Evolutionary conservation across 1,140 invertebrate genomes (phyloP), one percentile per base, ranked within the genome.

Genomic region (Fopius arisanus): DNA sequence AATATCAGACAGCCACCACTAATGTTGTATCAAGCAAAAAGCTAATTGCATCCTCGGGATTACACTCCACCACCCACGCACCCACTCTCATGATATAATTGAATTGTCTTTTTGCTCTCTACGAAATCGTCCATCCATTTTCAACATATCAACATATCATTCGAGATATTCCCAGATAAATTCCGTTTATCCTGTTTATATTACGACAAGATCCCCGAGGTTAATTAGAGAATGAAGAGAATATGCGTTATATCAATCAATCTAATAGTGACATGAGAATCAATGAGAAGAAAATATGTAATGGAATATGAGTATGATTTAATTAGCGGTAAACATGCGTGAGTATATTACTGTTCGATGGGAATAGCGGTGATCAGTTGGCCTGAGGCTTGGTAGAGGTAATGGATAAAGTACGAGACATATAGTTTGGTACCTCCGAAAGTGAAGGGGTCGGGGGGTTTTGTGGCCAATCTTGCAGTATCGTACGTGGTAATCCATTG

Each of bases 61-160:
- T 41, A 54, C n/a, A 2, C 70, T 6, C 48, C 33, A 12, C 43
- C 43, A 48, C 16, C 43, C 33, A 19, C 16, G 43, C 43, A 59
- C 7, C 7, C 63, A 41, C 16, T 33, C 9, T 21, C 51, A 16
- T 21, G 10, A 16, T 78, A 82, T 83, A 83, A 85, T 85, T 83
- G 82, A 84, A 83, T 80, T 75, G 70, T 81, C 79, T 84, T 84
- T 84, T 83, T 82, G n/a, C n/a, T n/a, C n/a, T n/a, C n/a, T n/a
- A 4, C 33, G 12, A 37, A 37, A 37, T 37, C 5, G 33, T 6
- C 33, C 33, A 4, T 37, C 33, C 4, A 37, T 37, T 37, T 37
- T 37, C 4, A 37, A 37, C n/a, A n/a, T n/a, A n/a, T n/a, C n/a
- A n/a, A n/a, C n/a, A n/a, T n/a, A n/a, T n/a, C n/a, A n/a, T n/a